Evolutionary conservation across 1,140 invertebrate genomes (phyloP), one percentile per base, ranked within the genome.

Genomic region (Aphelenchoides avenae): DNA sequence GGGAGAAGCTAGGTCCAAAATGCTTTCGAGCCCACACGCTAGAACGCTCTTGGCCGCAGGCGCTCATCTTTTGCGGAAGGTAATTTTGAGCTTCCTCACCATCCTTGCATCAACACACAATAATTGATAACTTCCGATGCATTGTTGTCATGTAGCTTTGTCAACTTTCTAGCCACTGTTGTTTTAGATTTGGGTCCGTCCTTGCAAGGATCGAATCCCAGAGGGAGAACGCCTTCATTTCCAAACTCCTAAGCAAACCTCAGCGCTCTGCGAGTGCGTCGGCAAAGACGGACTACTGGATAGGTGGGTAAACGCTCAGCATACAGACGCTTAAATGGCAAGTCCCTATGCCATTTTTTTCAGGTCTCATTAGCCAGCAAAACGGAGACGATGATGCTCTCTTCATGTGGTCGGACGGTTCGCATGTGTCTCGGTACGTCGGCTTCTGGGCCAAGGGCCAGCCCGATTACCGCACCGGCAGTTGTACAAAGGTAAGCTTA

Each of bases 361-460:
- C 30, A 68, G 58, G 67, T 37, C 57, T 62, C 24, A 26, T 69
- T n/a, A 31, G 55, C 20, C 48, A 68, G 33, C 36, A 40, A 48
- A 31, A 49, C 40, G 36, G 36, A 33, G 55, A 44, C 15, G 67
- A 69, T 27, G 54, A 61, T 22, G 53, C 7, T 6, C 15, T 24
- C 13, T 75, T 74, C 41, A 7, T 72, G 11, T 92, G 91, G 7
- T 89, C 90, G 6, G 88, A 89, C 48, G 90, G 90, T 34, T 84
- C 87, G 52, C 81, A 91, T 57, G 87, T 91, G 42, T 91, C 89
- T 1, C 89, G 93, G 78, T 95, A 93, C 78, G 87, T 89, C 3
- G 80, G 81, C 15, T 79, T 79, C 56, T 82, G 81, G 80, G 66
- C 73, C n/a, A 56, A 67, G 33, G 73, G 77, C 66, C 89, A 95